Base-by-base conservation (phyloP, 2,888 invertebrate genomes). In the Tetrapedia diversipes region DNA sequence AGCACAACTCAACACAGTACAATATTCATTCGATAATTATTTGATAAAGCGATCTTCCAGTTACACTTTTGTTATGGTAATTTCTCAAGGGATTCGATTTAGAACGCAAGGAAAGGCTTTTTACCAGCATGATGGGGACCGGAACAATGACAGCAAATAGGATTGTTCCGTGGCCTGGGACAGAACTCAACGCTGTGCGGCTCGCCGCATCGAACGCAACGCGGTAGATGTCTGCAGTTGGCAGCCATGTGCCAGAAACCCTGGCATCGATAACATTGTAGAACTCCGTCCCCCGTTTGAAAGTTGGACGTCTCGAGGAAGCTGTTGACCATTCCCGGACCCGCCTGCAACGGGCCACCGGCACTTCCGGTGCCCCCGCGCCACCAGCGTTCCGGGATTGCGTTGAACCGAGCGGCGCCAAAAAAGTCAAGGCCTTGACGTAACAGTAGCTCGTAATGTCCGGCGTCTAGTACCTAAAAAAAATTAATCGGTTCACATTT, bases 221-320 rank as follows among this genome's bases (percentile, higher is more conserved):
- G 90, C 0, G 92, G 91, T 51, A 91, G 77, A 67, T 92, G 92
- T 34, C 92, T 90, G 77, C 92, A 92, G 75, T 93, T 92, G 14
- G 92, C 92, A 0, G 93, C 93, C 7, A 93, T 92, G 83, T 93
- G 93, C 93, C 93, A 93, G 84, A 93, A 93, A 3, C 93, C 93
- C 88, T 93, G 93, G 81, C 93, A 93, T 1, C 92, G 91, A 83
- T 92, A 93, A 77, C 93, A 93, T 77, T 93, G 93, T 11, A 93
- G 86, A 2, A 93, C 92, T 0, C 89, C 88, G 71, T 93, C 93
- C 7, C 88, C 88, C 6, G 89, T 83, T 65, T 88, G 90, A 16
- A 64, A 54, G 43, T 80, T 87, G 29, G 82, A 74, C 19, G 80
- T 64, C 16, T 85, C 86, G 4, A 61, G 34, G 14, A 57, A 49